Evolutionary conservation across 2,113 vertebrate genomes (phyloP).

Genomic region (Alosa alosa): DNA sequence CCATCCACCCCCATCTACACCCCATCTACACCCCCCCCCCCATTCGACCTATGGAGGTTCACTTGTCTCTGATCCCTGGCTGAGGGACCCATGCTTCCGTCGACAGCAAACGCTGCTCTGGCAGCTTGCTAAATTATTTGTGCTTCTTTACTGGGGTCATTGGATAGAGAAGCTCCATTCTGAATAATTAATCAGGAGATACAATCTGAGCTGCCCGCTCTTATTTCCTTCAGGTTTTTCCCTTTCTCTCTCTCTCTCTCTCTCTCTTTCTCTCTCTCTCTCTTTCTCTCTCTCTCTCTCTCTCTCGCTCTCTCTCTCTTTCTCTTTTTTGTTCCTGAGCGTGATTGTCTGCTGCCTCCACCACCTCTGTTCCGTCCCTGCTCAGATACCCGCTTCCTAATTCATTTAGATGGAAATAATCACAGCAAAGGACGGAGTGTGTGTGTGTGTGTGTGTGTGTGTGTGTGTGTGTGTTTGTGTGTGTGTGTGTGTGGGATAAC

Average conservation of each 20-base stretch:
- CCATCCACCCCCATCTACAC: background rate
- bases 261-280: background rate
- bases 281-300: background rate
- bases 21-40: slow-evolving; percentile 39
- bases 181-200: slow-evolving; percentile 76
- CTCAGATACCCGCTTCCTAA: slow-evolving; percentile 49
- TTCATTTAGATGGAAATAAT: slow-evolving; percentile 66
- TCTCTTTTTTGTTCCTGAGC: slow-evolving; percentile 31
- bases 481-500: slow-evolving; percentile 16
- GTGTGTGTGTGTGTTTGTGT: slow-evolving; percentile 22
- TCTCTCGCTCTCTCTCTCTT: background rate
- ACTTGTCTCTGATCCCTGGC: slow-evolving; percentile 56
- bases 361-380: slow-evolving; percentile 40
- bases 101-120: slow-evolving; percentile 65
- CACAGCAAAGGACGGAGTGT: slow-evolving; percentile 45
- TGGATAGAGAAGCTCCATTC: slow-evolving; percentile 69
- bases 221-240: slow-evolving; percentile 65
- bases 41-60: slow-evolving; percentile 47
- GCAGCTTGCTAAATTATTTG: slow-evolving; percentile 78
- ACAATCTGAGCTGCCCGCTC: slow-evolving; percentile 73
- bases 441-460: slow-evolving; percentile 29
- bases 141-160: slow-evolving; percentile 76
- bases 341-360: slow-evolving; percentile 59
- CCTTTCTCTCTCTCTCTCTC: background rate
- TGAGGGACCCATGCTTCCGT: slow-evolving; percentile 57